Conservation (phyloP, 2,888 invertebrate species). For the Theretra japonica region DNA sequence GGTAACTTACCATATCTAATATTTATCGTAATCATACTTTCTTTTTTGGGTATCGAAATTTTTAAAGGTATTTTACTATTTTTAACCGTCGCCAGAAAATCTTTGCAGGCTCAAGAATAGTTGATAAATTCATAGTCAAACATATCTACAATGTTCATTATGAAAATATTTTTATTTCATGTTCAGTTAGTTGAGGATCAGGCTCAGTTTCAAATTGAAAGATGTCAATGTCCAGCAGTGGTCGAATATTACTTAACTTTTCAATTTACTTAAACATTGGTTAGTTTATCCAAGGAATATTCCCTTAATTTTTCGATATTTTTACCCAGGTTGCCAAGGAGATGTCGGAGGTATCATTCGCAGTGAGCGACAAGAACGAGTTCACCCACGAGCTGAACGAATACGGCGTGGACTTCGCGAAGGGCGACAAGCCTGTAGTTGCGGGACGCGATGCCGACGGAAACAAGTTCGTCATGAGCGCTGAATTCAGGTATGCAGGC, state of each 20-base stretch:
- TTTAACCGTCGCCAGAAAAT: too few relatives aligned
- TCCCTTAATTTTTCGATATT: background rate
- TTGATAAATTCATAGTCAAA: too few relatives aligned
- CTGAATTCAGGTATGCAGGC: constrained; percentile 91
- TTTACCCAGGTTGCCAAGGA: constrained; percentile 88
- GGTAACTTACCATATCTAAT: constrained; percentile 59
- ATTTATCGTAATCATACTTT: too few relatives aligned
- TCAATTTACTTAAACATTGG: background rate
- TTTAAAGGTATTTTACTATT: too few relatives aligned
- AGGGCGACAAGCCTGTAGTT: constrained; percentile 95
- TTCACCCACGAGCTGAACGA: constrained; percentile 98
- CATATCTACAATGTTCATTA: too few relatives aligned
- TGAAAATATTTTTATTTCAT: too few relatives aligned
- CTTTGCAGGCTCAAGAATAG: too few relatives aligned
- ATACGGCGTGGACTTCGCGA: constrained; percentile 94
- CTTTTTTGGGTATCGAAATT: too few relatives aligned
- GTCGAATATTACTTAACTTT: too few relatives aligned
- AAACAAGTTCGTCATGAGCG: constrained; percentile 95
- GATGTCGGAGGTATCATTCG: constrained; percentile 90
- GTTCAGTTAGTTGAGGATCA: too few relatives aligned
- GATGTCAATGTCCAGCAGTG: too few relatives aligned
- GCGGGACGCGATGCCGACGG: constrained; percentile 92
- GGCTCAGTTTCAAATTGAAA: too few relatives aligned
- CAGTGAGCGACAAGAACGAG: constrained; percentile 96
- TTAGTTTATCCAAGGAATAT: constrained; percentile 1